Conservation (phyloP, 2,888 invertebrate species). For the Drepanosiphum platanoidis region DNA sequence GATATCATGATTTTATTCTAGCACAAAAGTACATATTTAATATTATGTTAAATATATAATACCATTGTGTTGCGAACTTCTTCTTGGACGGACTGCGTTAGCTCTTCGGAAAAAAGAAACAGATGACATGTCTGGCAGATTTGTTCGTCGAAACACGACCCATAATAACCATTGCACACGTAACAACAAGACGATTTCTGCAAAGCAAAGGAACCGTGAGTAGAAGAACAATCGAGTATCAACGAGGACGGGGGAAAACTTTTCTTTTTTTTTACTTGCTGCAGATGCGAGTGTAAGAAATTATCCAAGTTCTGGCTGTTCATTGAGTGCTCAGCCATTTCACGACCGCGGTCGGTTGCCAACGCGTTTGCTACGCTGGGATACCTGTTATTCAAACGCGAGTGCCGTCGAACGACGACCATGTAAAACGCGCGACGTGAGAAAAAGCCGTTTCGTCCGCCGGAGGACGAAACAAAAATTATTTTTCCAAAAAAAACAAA, state of each 20-base stretch:
- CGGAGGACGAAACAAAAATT: too few relatives aligned
- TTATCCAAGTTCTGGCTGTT: background rate
- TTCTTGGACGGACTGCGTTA: conserved; percentile 65
- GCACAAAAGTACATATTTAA: background rate
- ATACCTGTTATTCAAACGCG: too few relatives aligned
- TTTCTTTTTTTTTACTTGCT: conserved; percentile 35
- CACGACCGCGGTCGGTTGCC: too few relatives aligned
- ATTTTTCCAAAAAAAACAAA: too few relatives aligned
- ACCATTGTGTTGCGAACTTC: background rate
- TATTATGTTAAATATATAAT: background rate
- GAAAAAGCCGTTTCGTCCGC: too few relatives aligned
- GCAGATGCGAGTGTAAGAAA: conserved; percentile 7
- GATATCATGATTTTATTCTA: too few relatives aligned
- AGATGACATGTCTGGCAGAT: conserved; percentile 92
- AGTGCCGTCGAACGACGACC: too few relatives aligned
- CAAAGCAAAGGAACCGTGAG: too few relatives aligned
- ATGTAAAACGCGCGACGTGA: too few relatives aligned
- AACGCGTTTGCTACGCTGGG: too few relatives aligned
- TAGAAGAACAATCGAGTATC: too few relatives aligned
- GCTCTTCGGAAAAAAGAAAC: conserved; percentile 87
- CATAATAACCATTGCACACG: conserved; percentile 91
- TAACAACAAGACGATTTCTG: conserved; percentile 70
- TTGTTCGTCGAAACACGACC: conserved; percentile 89
- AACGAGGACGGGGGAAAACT: too few relatives aligned
- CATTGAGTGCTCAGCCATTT: conserved; percentile 11